Conservation (phyloP, 2,888 invertebrate species). For the Incurvaria masculella region DNA sequence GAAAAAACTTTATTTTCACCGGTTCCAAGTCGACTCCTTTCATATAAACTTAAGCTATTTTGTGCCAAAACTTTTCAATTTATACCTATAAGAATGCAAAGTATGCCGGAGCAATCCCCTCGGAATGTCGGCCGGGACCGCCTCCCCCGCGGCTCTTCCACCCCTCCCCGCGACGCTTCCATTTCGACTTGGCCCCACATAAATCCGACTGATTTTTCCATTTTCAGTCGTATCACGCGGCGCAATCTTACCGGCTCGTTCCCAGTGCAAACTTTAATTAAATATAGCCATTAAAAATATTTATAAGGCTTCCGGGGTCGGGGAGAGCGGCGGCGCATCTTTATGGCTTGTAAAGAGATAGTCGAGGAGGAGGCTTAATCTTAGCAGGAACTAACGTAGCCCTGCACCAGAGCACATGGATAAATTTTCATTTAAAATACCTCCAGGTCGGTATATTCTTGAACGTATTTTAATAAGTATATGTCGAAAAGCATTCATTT, state of each 20-base stretch:
- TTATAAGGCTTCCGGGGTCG: conserved; percentile 40
- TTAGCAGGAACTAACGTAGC: neutral
- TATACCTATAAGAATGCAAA: no score
- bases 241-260: conserved; percentile 6
- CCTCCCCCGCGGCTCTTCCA: neutral
- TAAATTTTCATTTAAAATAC: no score
- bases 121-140: neutral
- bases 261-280: conserved; percentile 32
- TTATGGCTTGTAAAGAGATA: conserved; percentile 35
- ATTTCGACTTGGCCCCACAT: conserved; percentile 1
- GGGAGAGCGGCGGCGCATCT: conserved; percentile 40
- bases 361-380: conserved; percentile 2
- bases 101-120: neutral
- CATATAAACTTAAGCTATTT: no score
- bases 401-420: neutral
- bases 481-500: no score
- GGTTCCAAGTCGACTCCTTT: no score
- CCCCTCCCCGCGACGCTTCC: conserved; percentile 1
- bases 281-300: conserved; percentile 50
- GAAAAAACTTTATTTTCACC: no score
- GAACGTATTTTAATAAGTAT: no score
- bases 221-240: conserved; percentile 7
- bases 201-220: conserved; percentile 16
- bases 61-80: no score
- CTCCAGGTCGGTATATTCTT: no score